Conservation (phyloP, 2,113 vertebrate genomes). For the Pseudopodoces humilis region DNA sequence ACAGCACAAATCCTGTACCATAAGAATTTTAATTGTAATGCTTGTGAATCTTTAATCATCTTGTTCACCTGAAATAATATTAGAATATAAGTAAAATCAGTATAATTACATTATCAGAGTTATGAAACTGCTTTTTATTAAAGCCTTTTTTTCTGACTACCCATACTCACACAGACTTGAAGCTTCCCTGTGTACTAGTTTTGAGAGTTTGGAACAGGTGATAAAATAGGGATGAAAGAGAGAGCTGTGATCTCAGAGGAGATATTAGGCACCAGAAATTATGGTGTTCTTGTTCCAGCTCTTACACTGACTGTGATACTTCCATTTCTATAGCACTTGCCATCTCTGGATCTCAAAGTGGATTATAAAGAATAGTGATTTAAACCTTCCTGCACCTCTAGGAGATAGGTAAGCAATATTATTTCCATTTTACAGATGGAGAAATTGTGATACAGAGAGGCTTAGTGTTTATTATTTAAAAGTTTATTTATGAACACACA, state of each 20-base stretch:
- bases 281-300: constrained; percentile 56
- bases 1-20: neutral
- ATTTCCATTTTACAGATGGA: constrained; percentile 72
- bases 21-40: neutral
- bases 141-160: neutral
- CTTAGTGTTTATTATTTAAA: constrained; percentile 29
- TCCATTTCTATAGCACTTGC: constrained; percentile 71
- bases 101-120: neutral
- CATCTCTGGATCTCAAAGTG: constrained; percentile 74
- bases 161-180: neutral
- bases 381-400: constrained; percentile 70
- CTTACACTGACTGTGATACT: constrained; percentile 69
- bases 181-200: neutral
- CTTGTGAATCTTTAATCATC: neutral
- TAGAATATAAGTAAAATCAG: neutral
- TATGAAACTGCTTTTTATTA: neutral
- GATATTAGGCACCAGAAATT: constrained; percentile 54
- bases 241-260: constrained; percentile 45
- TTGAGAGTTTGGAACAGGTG: neutral
- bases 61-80: neutral
- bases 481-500: neutral
- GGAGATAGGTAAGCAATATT: constrained; percentile 70
- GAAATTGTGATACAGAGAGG: constrained; percentile 70
- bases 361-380: constrained; percentile 74
- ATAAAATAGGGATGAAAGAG: constrained; percentile 1